Evolutionary conservation across 1,140 invertebrate species (phyloP).

Genomic region (Orchestia grillus): DNA sequence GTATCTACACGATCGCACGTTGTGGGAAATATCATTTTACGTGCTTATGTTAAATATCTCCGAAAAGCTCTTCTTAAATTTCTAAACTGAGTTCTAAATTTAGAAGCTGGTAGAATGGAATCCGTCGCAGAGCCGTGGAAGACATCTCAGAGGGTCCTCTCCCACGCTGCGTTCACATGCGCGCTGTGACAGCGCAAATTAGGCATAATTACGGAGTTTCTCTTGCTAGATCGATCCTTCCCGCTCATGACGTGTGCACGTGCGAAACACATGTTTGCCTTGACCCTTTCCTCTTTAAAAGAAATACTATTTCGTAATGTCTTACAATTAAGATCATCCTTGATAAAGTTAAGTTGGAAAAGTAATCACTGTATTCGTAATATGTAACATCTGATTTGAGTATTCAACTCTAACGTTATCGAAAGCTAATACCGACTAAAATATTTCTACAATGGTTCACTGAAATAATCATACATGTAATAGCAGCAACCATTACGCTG

Average conservation of each 20-base stretch:
- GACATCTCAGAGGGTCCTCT: not conserved
- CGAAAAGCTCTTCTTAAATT: not conserved
- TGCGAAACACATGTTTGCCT: not conserved
- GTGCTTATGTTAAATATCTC: not conserved
- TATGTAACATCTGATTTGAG: too few species aligned
- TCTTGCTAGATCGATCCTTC: not conserved
- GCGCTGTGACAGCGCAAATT: not conserved
- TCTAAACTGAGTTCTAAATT: not conserved
- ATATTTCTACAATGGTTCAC: too few species aligned
- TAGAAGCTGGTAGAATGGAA: not conserved
- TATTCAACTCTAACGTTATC: too few species aligned
- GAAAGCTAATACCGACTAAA: too few species aligned
- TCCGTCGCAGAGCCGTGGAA: not conserved
- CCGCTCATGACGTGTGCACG: not conserved
- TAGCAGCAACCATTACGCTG: too few species aligned
- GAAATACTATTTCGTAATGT: not conserved
- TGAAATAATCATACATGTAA: too few species aligned
- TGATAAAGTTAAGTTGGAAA: not conserved
- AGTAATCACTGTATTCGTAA: too few species aligned
- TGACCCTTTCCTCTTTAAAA: not conserved
- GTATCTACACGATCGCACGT: not conserved
- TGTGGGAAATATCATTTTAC: not conserved
- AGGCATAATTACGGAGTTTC: not conserved
- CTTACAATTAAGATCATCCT: not conserved
- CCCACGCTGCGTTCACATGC: not conserved